Percentiles rank a stretch among this genome's conserved stretches.
Evolutionary conservation across 2,797 vertebrate species (phyloP).

Genomic region (Pagetopsis macropterus): DNA sequence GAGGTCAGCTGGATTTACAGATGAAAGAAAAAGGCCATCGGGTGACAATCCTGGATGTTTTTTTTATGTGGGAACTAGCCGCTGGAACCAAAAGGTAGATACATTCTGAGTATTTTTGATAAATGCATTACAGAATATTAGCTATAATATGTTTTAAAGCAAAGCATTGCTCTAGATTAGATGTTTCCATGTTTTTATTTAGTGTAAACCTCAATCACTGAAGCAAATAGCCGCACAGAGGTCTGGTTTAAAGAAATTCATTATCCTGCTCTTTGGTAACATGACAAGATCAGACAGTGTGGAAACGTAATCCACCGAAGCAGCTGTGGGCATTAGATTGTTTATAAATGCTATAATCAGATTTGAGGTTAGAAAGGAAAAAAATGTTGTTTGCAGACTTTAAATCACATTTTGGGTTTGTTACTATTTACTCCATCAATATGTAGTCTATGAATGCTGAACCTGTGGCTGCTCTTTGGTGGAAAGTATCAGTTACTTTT

Average conservation of each 20-base stretch:
- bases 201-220: not conserved
- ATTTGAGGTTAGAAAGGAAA: constrained; percentile 26
- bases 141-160: not conserved
- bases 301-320: constrained; percentile 28
- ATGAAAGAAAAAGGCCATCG: constrained; percentile 4
- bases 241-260: constrained; percentile 8
- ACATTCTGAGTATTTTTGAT: constrained; percentile 5
- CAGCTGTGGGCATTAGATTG: constrained; percentile 2
- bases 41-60: constrained; percentile 11
- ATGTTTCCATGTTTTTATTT: not conserved
- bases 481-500: not conserved
- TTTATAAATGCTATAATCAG: constrained; percentile 30
- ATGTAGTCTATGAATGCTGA: not conserved
- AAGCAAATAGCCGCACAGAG: constrained; percentile 7
- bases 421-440: not conserved
- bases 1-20: not conserved
- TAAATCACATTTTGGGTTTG: constrained; percentile 5
- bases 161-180: not conserved
- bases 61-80: constrained; percentile 16
- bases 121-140: not conserved
- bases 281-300: constrained; percentile 19
- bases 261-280: constrained; percentile 6
- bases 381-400: constrained; percentile 9
- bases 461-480: not conserved
- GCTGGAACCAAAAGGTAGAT: constrained; percentile 50